Conservation (phyloP, 2,113 vertebrate species). For the Coptodon rendalli region DNA sequence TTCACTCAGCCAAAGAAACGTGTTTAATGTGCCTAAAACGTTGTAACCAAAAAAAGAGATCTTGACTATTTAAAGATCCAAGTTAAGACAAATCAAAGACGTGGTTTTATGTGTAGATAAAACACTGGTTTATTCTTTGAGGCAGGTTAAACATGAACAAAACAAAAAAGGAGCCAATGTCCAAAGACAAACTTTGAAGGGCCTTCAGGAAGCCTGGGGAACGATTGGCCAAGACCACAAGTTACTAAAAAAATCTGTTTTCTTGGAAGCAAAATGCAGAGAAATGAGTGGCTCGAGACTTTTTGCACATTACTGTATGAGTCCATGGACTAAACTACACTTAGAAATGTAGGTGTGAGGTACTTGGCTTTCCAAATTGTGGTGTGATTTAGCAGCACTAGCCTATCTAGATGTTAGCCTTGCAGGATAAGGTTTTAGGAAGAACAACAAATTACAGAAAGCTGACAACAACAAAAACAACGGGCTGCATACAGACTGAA, state of each 20-base stretch:
- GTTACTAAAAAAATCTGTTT: neutral
- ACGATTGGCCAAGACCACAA: neutral
- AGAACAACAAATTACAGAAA: neutral
- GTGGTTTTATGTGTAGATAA: neutral
- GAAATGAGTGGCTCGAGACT: neutral
- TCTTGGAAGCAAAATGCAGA: neutral
- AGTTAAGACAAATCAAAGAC: neutral
- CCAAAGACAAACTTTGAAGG: neutral
- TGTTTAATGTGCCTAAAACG: neutral
- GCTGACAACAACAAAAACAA: neutral
- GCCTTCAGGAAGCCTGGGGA: neutral
- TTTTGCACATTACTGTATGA: neutral
- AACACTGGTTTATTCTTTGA: neutral
- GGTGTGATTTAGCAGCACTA: neutral
- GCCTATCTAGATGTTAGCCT: neutral
- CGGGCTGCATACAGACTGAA: neutral
- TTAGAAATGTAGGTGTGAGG: neutral
- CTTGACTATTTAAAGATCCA: neutral
- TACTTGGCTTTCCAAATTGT: neutral
- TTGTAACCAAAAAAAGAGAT: neutral
- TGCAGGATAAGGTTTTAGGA: neutral
- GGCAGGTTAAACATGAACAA: neutral
- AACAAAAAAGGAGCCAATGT: neutral
- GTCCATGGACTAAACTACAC: neutral
- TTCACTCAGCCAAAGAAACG: neutral